Base-by-base conservation (phyloP, 2,888 invertebrate genomes). In the Gymnosoma rotundatum region DNA sequence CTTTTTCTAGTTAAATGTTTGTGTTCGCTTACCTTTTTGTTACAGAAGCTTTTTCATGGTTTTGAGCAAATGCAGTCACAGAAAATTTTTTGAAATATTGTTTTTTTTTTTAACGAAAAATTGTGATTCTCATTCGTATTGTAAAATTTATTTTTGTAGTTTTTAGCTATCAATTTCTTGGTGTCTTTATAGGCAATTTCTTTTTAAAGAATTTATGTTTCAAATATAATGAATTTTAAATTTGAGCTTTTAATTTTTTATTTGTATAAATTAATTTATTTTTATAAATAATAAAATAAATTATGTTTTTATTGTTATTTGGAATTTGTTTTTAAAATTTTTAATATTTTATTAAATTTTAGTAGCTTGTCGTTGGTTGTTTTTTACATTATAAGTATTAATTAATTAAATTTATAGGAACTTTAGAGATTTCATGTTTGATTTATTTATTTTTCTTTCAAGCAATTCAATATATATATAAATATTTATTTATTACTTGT, bases 381-480 rank as follows among this genome's bases (percentile, higher is more conserved):
- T 20, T 70, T 32, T 32, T 32, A 32, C 32, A 32, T 32, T 32
- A 32, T 32, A 32, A 60, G 21, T 32, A 54, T 52, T 50, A 54
- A 52, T 60, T 83, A 67, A 66, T 73, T 42, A 66, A 73, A 78
- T 73, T 66, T 72, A 72, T 83, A 78, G 72, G 76, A 78, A 73
- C 76, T 78, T 78, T 83, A 58, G 66, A 67, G 45, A 78, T 82
- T 78, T 75, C 72, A 20, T 56, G 20, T 66, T 67, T 66, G 54
- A 20, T 54, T 60, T 48, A 25, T 63, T 36, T 58, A 20, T 45
- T 66, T 64, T 20, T 1, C 56, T 50, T 16, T 21, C 42, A 45
- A 9, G 54, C 42, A 12, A 32, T 32, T 32, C 32, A 52, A 25
- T 25, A 20, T 21, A 18, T 45, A 18, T 50, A 60, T 64, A n/a